Evolutionary conservation across 2,797 vertebrate genomes (phyloP).

Genomic region (Pseudocheirus occidentalis): DNA sequence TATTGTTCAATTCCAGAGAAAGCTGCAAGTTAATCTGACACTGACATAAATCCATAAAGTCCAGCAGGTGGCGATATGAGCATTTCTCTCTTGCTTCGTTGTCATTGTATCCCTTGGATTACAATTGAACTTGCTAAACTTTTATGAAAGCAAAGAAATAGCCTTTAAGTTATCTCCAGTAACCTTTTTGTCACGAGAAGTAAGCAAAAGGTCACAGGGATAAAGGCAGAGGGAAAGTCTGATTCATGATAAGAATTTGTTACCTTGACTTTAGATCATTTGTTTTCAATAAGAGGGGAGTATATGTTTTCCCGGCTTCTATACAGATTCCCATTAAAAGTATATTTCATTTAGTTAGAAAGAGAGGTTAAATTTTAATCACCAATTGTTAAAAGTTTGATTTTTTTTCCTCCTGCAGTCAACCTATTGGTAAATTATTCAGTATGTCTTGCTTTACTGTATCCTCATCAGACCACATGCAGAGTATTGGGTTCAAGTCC

Average conservation of each 20-base stretch:
- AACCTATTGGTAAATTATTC: constrained; percentile 15
- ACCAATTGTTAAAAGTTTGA: constrained; percentile 42
- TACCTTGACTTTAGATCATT: neutral
- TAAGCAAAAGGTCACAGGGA: neutral
- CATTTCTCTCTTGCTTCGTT: constrained; percentile 64
- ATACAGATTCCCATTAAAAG: neutral
- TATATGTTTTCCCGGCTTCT: neutral
- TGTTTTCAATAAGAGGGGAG: neutral
- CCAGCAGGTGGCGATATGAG: constrained; percentile 85
- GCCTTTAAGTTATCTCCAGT: constrained; percentile 55
- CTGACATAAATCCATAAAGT: neutral
- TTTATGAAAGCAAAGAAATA: constrained; percentile 20
- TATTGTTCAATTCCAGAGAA: constrained; percentile 42
- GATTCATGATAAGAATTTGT: neutral
- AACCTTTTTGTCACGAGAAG: constrained; percentile 54
- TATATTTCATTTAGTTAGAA: constrained; percentile 5
- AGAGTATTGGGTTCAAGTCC: neutral
- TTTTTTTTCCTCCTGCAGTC: neutral
- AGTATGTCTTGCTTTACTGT: neutral
- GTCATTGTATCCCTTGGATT: neutral
- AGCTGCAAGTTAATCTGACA: neutral
- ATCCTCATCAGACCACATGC: neutral
- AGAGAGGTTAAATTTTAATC: constrained; percentile 44
- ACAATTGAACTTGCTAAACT: constrained; percentile 26
- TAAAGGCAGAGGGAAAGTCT: neutral